Evolutionary conservation across 2,888 invertebrate genomes (phyloP).

Genomic region (Scotopteryx bipunctaria): DNA sequence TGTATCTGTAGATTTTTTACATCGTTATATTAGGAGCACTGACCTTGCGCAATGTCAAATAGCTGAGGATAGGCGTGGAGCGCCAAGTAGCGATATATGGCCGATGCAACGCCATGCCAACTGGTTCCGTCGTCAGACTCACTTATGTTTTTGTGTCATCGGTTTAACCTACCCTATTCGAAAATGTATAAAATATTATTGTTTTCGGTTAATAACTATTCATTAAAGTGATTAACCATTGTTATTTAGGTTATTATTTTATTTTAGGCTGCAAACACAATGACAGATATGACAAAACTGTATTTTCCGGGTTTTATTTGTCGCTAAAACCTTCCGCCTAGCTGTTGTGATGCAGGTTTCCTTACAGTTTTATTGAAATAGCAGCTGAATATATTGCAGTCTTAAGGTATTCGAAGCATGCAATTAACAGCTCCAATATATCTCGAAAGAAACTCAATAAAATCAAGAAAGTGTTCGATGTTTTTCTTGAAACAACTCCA

Average conservation of each 20-base stretch:
- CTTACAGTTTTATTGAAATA: not conserved
- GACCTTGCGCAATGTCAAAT: conserved; percentile 83
- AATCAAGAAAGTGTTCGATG: conserved; percentile 41
- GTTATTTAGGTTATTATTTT: conserved; percentile 1
- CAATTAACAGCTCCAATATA: conserved; percentile 14
- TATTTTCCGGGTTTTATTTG: conserved; percentile 15
- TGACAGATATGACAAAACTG: conserved; percentile 11
- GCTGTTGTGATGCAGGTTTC: not conserved
- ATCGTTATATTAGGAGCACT: conserved; percentile 81
- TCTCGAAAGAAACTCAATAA: conserved; percentile 36
- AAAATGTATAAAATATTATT: too few species aligned
- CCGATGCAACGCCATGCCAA: conserved; percentile 59
- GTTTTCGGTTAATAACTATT: not conserved
- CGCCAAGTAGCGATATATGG: conserved; percentile 58
- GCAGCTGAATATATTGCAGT: conserved; percentile 2
- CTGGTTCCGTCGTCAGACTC: conserved; percentile 55
- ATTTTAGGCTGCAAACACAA: conserved; percentile 1
- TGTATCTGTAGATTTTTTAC: conserved; percentile 56
- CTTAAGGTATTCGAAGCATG: conserved; percentile 9
- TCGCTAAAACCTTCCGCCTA: conserved; percentile 14
- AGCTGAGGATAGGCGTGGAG: conserved; percentile 63
- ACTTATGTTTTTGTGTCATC: conserved; percentile 61
- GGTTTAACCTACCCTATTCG: conserved; percentile 1
- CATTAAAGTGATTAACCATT: conserved; percentile 4
- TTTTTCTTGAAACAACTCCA: conserved; percentile 57